Conservation (phyloP, 2,888 invertebrate genomes). For the Xanthorhoe designata region DNA sequence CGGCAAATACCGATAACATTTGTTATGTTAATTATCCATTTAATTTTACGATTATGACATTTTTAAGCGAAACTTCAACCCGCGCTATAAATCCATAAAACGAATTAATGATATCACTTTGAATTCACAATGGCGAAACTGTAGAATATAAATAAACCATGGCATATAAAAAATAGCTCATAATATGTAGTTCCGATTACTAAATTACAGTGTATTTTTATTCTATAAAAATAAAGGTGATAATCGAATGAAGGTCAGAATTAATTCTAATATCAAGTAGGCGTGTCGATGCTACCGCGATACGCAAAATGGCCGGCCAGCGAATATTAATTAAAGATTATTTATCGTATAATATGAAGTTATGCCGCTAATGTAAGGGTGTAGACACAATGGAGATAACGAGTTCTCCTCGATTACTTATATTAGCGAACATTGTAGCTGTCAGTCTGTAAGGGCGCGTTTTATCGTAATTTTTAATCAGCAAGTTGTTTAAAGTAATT, state of each 20-base stretch:
- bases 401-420: constrained; percentile 29
- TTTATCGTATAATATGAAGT: constrained; percentile 65
- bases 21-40: constrained; percentile 50
- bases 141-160: constrained; percentile 13
- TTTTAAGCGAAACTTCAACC: constrained; percentile 45
- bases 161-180: constrained; percentile 4
- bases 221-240: constrained; percentile 44
- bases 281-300: constrained; percentile 68
- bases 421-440: constrained; percentile 24
- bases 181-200: not conserved
- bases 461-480: constrained; percentile 30
- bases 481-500: constrained; percentile 23
- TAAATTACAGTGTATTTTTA: not conserved
- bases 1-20: constrained; percentile 36
- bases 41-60: constrained; percentile 55
- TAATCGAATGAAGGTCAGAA: constrained; percentile 45
- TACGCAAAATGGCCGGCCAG: constrained; percentile 67
- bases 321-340: constrained; percentile 68
- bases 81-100: constrained; percentile 48
- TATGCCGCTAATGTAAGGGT: constrained; percentile 50
- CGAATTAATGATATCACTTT: constrained; percentile 41
- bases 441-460: constrained; percentile 8
- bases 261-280: constrained; percentile 64
- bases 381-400: constrained; percentile 48
- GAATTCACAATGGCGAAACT: constrained; percentile 13